Evolutionary conservation across 1,140 invertebrate genomes (phyloP).

Genomic region (Philotrypesis tridentata): DNA sequence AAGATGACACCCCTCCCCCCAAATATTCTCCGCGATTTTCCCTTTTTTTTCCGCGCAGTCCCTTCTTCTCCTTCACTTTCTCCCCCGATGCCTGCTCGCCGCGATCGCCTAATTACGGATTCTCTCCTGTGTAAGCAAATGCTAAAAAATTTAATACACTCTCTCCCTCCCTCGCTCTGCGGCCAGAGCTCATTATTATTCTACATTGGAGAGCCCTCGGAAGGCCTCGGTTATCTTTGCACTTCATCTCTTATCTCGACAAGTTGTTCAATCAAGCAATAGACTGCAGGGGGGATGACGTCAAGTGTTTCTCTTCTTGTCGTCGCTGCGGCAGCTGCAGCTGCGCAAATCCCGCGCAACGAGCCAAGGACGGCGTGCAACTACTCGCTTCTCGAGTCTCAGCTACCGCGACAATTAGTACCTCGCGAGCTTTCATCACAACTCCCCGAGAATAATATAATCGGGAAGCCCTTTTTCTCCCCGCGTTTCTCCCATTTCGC

Average conservation of each 20-base stretch:
- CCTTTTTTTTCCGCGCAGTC: too few species aligned
- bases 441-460: slow-evolving; percentile 63
- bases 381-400: slow-evolving; percentile 4
- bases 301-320: slow-evolving; percentile 27
- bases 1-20: background rate
- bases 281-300: background rate
- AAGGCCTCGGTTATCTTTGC: background rate
- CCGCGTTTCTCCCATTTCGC: background rate
- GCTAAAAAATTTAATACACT: slow-evolving; percentile 2
- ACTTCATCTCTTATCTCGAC: background rate
- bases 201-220: slow-evolving; percentile 22
- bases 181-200: slow-evolving; percentile 1
- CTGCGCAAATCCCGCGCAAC: background rate
- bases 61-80: slow-evolving; percentile 8
- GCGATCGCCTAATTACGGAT: slow-evolving; percentile 58
- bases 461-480: slow-evolving; percentile 51
- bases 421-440: slow-evolving; percentile 64
- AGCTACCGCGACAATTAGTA: slow-evolving; percentile 68
- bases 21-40: background rate
- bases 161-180: background rate
- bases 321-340: background rate
- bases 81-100: slow-evolving; percentile 7
- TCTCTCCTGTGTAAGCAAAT: slow-evolving; percentile 47
- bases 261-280: slow-evolving; percentile 41
- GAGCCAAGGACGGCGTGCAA: background rate